Base-by-base conservation (phyloP, 2,113 vertebrate species). In the Nothobranchius furzeri region DNA sequence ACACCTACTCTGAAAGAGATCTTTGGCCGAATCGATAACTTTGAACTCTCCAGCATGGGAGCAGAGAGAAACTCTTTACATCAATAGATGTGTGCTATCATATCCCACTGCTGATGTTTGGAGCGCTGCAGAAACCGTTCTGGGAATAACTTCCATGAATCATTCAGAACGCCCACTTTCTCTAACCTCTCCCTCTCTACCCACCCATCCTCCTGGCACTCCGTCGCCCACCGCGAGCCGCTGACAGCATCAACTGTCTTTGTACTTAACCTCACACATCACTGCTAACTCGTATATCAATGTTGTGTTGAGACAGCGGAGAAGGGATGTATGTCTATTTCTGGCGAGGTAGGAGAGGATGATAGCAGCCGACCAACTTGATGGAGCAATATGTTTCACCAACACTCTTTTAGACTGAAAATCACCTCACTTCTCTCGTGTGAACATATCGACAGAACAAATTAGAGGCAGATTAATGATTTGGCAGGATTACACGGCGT, bases 241-340 rank as follows among this genome's bases (percentile, higher is more conserved):
- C 80, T 78, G 20, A 61, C 76, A 78, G 85, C 82, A 46, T 78
- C 78, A 64, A 70, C 82, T 9, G 78, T 83, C 88, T 91, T 87
- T 88, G 84, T 88, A 88, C 87, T 90, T 90, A 91, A 91, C 88
- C 88, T 80, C 79, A 68, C 64, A 79, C 79, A 83, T 89, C 84
- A 83, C 76, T 75, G 81, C 82, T 90, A 90, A 90, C 89, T 88
- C 72, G 35, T 86, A 86, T 64, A 90, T 90, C 89, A 87, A 87
- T 88, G 87, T 30, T 53, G 80, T 45, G 64, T 71, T 75, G 78
- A 83, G 87, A 87, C 80, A 64, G 63, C 30, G 12, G 70, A 72
- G 85, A 77, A 71, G 69, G 81, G 71, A 82, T 77, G 61, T 12
- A 2, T 54, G 68, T 49, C 81, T 91, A 90, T 91, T 91, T 76